Evolutionary conservation across 2,888 invertebrate species (phyloP).

Genomic region (Mesodorylaimus sp.): DNA sequence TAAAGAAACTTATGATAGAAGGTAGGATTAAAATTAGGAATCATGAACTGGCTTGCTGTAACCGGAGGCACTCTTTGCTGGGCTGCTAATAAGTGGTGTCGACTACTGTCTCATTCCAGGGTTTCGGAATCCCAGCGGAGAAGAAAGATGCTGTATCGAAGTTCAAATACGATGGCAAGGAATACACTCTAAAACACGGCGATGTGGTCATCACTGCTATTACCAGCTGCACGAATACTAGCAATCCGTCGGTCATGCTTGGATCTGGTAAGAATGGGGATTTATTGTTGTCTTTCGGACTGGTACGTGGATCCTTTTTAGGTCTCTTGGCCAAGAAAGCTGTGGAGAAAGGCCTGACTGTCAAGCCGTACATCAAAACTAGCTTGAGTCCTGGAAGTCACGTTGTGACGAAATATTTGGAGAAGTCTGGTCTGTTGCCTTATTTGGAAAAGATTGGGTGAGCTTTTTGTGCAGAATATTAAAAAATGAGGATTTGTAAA

Average conservation of each 20-base stretch:
- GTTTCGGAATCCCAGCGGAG: slow-evolving; percentile 54
- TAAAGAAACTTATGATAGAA: no score
- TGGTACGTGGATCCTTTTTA: slow-evolving; percentile 21
- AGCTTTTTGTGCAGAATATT: not conserved
- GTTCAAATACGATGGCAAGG: slow-evolving; percentile 60
- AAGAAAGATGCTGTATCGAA: slow-evolving; percentile 40
- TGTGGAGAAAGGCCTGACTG: slow-evolving; percentile 65
- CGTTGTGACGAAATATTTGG: slow-evolving; percentile 72
- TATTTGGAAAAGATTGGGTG: slow-evolving; percentile 60
- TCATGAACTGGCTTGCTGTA: no score
- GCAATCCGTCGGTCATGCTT: slow-evolving; percentile 92
- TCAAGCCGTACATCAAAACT: slow-evolving; percentile 84
- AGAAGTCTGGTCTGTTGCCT: slow-evolving; percentile 76
- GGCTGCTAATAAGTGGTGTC: no score
- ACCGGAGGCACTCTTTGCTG: no score
- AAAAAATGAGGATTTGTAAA: not conserved
- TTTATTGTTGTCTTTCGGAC: not conserved
- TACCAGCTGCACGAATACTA: slow-evolving; percentile 93
- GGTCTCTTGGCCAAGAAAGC: slow-evolving; percentile 80
- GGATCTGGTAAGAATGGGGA: slow-evolving; percentile 53
- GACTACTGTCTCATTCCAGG: slow-evolving; percentile 60
- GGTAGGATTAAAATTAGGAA: no score
- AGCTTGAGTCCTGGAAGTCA: slow-evolving; percentile 87
- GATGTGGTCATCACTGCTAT: slow-evolving; percentile 92
- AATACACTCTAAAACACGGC: slow-evolving; percentile 44